Base-by-base conservation (phyloP, 2,888 invertebrate species). In the Hecatera dysodea region DNA sequence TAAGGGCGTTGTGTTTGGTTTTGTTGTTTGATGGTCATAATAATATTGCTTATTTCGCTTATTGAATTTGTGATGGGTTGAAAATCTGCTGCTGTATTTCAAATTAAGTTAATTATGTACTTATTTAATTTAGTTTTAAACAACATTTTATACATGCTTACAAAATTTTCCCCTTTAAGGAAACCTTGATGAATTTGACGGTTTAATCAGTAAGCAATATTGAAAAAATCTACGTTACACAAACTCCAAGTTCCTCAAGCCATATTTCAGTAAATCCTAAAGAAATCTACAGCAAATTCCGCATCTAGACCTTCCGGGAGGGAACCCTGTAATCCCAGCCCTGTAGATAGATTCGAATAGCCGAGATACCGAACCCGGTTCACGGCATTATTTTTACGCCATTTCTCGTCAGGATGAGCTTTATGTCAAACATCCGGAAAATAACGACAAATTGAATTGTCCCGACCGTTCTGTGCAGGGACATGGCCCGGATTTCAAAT, bases 361-460 rank as follows among this genome's bases (percentile, higher is more conserved):
- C 57, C 70, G 61, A 69, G 50, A 78, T 75, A 50, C 60, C 67
- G 36, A 15, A 61, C 64, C 57, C 48, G 62, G 68, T 73, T 77
- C 72, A 78, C 67, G 36, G 66, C 81, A 84, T 87, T 83, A 87
- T 75, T 79, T 84, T 81, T 82, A 83, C 84, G 72, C 62, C 53
- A 44, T 59, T 55, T 60, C 66, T 56, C 70, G 65, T 81, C 72
- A 67, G 66, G 69, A 52, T 44, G 59, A 42, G 72, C 53, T 74
- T 67, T 64, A 69, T 69, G 77, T 71, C 81, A 78, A 75, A 71
- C 81, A 83, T 80, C 81, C 82, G 83, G 84, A 83, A 88, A 90
- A 88, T 88, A 83, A 86, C 76, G 81, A 80, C 78, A 86, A 90
- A 90, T 90, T 88, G 87, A 87, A 88, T 88, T 72, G 69, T 80